Percentiles rank a stretch among this genome's conserved stretches.
phyloP scores from a whole-genome alignment of 2,888 invertebrate genomes.

The Amphipoea oculea region DNA sequence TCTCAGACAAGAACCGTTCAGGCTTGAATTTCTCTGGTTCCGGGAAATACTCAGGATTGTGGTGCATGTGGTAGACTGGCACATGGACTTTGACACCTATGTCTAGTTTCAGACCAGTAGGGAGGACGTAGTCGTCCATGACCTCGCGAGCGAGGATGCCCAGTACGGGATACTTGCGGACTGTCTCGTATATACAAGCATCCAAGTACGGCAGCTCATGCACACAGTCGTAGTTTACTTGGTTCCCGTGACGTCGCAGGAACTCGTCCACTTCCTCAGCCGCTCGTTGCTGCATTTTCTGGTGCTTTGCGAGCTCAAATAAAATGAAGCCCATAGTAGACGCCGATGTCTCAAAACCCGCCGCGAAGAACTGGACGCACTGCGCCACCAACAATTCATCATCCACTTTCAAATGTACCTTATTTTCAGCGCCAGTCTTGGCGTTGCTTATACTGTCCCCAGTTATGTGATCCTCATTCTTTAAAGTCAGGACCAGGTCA shows the following conservation, averaged over 20 bases:
- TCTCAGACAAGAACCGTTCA: constrained; percentile 72
- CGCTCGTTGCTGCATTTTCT: constrained; percentile 66
- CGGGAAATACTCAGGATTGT: constrained; percentile 70
- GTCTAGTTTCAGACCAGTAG: constrained; percentile 58
- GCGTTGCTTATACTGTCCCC: constrained; percentile 73
- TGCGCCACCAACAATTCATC: constrained; percentile 87
- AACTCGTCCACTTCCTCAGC: constrained; percentile 75
- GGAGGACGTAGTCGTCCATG: constrained; percentile 59
- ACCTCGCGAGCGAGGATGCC: constrained; percentile 76
- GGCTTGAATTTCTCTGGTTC: constrained; percentile 72
- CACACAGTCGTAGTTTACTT: constrained; percentile 73
- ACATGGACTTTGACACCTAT: constrained; percentile 70
- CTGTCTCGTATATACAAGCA: constrained; percentile 76
- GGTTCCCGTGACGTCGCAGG: constrained; percentile 66
- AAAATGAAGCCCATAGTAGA: constrained; percentile 72
- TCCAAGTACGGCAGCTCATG: constrained; percentile 75
- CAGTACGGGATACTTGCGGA: constrained; percentile 78
- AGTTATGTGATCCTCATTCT: constrained; percentile 68
- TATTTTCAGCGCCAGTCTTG: constrained; percentile 64
- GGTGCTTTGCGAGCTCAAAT: constrained; percentile 76
- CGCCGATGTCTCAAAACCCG: constrained; percentile 80
- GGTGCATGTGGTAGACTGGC: constrained; percentile 72
- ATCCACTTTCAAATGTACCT: constrained; percentile 72
- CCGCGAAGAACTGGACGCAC: constrained; percentile 85
- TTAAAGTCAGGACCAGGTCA: constrained; percentile 74